Evolutionary conservation across 2,797 vertebrate species (phyloP).

Genomic region (Sandelia bainsii): DNA sequence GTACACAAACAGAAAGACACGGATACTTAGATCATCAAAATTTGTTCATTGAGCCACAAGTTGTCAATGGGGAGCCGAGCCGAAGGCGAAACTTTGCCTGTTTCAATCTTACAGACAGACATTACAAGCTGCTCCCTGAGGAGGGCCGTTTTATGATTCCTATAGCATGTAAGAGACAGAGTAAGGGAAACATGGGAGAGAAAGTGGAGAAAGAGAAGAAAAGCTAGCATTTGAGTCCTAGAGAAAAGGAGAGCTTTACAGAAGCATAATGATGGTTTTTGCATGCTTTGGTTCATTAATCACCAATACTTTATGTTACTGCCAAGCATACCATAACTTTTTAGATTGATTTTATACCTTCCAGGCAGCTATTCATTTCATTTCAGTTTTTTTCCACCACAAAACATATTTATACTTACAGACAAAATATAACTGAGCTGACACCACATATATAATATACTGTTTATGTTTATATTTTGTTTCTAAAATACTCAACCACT

Average conservation of each 20-base stretch:
- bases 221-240: conserved; percentile 7
- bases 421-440: conserved; percentile 20
- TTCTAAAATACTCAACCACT: not conserved
- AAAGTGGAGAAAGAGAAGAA: not conserved
- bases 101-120: conserved; percentile 69
- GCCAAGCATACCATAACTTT: not conserved
- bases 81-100: conserved; percentile 64
- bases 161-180: conserved; percentile 40
- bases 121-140: conserved; percentile 60
- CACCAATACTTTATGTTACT: conserved; percentile 17
- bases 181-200: conserved; percentile 21
- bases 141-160: conserved; percentile 49
- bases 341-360: conserved; percentile 29
- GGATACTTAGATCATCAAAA: conserved; percentile 50
- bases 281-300: conserved; percentile 34
- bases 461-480: not conserved
- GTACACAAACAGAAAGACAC: conserved; percentile 38
- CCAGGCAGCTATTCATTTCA: conserved; percentile 17
- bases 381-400: conserved; percentile 15
- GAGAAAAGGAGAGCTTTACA: conserved; percentile 25
- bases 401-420: conserved; percentile 24
- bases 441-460: not conserved
- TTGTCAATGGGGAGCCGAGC: conserved; percentile 54
- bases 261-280: conserved; percentile 21
- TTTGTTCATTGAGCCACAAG: conserved; percentile 37